Evolutionary conservation across 2,888 invertebrate genomes (phyloP), one percentile per base, ranked within the genome.

Genomic region (Caenorhabditis japonica): DNA sequence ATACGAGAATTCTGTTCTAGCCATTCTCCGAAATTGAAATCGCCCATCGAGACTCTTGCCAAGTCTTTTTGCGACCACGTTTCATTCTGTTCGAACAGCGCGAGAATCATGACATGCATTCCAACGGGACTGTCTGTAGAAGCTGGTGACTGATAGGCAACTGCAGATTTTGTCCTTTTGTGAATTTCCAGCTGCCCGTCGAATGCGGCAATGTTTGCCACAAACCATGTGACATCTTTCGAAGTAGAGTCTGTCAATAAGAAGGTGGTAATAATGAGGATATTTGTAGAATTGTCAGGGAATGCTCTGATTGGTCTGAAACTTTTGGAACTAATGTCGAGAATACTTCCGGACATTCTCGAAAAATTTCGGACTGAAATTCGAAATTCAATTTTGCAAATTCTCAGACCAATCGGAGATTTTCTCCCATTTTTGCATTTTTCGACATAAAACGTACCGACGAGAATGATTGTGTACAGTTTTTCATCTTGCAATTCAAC

Each of bases 101-200:
- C 71, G 4, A 77, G 53, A 38, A 79, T 61, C 71, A 77, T 55
- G 10, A 74, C 51, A 33, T 79, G 79, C 23, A 77, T 69, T 44
- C 62, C 62, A 19, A 43, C 60, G 7, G 70, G 75, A 41, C 30
- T 49, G 34, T 75, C 75, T 5, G 41, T 49, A 2, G 39, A 17
- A 39, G 53, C 60, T 55, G 70, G 75, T 23, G 64, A 39, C 39
- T 60, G 60, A 43, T 71, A 75, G 21, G 64, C 39, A 15, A 75
- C 61, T 17, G 64, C 66, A 12, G 70, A 60, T 25, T 68, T 75
- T 0, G 70, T 70, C 49, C 66, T 55, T 58, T 51, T 61, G 27
- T 58, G 55, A 19, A 76, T 62, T 27, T 73, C 69, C 4, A 76
- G 41, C 33, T 69, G 68, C 21, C 76, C 76, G 27, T 73, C 76